Evolutionary conservation across 2,113 vertebrate species (phyloP).

Genomic region (Lepus timidus): DNA sequence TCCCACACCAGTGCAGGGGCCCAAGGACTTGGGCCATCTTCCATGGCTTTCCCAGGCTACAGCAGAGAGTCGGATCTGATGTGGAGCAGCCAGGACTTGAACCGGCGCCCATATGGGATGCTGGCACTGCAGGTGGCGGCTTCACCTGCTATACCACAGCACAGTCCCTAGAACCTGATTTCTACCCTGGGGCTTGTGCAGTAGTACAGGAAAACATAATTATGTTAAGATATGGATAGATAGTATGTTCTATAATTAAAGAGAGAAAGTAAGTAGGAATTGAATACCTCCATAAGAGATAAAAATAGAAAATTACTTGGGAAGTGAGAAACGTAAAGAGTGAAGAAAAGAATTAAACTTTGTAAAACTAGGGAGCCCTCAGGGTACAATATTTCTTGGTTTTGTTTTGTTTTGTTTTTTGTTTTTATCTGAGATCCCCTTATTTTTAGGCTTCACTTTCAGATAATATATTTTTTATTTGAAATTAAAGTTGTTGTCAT

Average conservation of each 20-base stretch:
- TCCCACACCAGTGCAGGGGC: too few relatives aligned
- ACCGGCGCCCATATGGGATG: too few relatives aligned
- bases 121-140: too few relatives aligned
- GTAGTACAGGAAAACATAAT: not conserved
- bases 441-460: slow-evolving; percentile 58
- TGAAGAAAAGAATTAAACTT: slow-evolving; percentile 24
- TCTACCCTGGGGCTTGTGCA: not conserved
- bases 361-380: not conserved
- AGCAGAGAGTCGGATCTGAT: too few relatives aligned
- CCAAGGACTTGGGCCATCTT: too few relatives aligned
- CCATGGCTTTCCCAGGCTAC: too few relatives aligned
- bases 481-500: slow-evolving; percentile 65
- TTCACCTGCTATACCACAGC: too few relatives aligned
- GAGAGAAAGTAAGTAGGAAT: not conserved
- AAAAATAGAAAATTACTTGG: slow-evolving; percentile 7
- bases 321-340: slow-evolving; percentile 19
- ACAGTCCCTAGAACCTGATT: too few relatives aligned
- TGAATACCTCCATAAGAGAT: not conserved
- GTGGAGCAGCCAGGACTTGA: too few relatives aligned
- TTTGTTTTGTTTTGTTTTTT: not conserved
- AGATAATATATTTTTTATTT: slow-evolving; percentile 32
- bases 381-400: not conserved
- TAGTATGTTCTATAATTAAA: not conserved
- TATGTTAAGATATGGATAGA: not conserved
- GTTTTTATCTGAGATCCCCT: not conserved